Base-by-base conservation (phyloP, 1,140 invertebrate genomes). In the Drosophila kikkawai region DNA sequence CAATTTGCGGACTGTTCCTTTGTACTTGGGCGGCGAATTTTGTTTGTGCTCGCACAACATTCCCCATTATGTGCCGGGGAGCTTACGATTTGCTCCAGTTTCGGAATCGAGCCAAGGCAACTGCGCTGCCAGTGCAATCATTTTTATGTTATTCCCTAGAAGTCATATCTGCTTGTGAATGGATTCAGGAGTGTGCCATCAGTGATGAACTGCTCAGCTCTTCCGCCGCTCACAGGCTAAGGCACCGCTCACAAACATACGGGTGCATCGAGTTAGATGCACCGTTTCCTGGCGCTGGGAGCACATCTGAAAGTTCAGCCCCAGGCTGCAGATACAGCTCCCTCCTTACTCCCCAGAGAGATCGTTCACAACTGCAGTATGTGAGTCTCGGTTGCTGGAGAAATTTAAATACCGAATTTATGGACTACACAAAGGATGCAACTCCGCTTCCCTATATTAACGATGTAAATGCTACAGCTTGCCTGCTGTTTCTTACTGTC, bases 21-120 rank as follows among this genome's bases (percentile, higher is more conserved):
- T 75, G 68, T 80, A 48, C 56, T 58, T 61, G 32, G 70, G 41
- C 70, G 73, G 71, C 57, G 70, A 61, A 80, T 83, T 83, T 71
- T 70, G 42, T 70, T 57, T 70, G 47, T 68, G 63, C 67, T 70
- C 48, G 32, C 34, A 71, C 22, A 58, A 47, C 44, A 48, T 26
- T 57, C 65, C 39, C 45, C n/a, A 58, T 65, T 71, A 59, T 74
- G 41, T 37, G 51, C 22, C 39, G 11, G 19, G 37, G 32, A 36
- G 67, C 58, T 22, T 29, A 13, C 26, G 37, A 59, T 22, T 42
- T 64, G 19, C 26, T 29, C 57, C n/a, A 45, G 57, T 32, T 67
- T 34, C 53, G 26, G 26, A 17, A 63, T 53, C 47, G 59, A 63
- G 45, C 32, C 32, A 36, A 22, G 19, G 41, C 32, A 15, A 11